Base-by-base conservation (phyloP, 2,113 vertebrate genomes). In the Bettongia penicillata region DNA sequence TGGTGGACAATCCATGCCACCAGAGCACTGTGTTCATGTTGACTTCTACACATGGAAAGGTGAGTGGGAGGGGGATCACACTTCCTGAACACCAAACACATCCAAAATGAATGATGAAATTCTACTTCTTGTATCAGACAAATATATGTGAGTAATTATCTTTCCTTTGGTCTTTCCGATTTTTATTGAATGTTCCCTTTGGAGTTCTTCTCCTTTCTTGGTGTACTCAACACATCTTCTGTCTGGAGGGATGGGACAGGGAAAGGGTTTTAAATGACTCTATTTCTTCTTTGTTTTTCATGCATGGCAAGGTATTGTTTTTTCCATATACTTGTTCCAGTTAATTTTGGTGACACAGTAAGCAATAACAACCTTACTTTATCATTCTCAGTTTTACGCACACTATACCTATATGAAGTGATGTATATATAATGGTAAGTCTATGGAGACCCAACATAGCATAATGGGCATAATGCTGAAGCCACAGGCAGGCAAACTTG, bases 1-100 rank as follows among this genome's bases (percentile, higher is more conserved):
- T 14, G 51, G 48, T 23, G 0, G 47, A 6, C 43, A 0, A 28
- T 3, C 25, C 50, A 19, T 23, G 5, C 0, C 0, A 23, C 22
- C 4, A 31, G 22, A 3, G 2, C 0, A 11, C 5, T 52, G 28
- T 8, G 37, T 22, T n/a, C 37, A 77, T n/a, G n/a, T 37, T 6
- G 5, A 77, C 37, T 77, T 77, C 37, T n/a, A 43, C 6, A 84
- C n/a, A 84, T 43, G n/a, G 68, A 84, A 14, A 0, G 47, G 37
- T 1, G 25, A 53, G 53, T 8, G 25, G 6, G 26, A 8, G 53
- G 53, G 14, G 12, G 31, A 68, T 4, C 1, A 6, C 31, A 31
- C 6, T 52, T 90, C 10, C 94, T 37, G 10, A 68, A 26, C 22
- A 52, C 19, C 1, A 61, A 31, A 53, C 14, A 77, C 23, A 49